Evolutionary conservation across 2,888 invertebrate species (phyloP), one percentile per base, ranked within the genome.

Genomic region (Synanthedon formicaeformis): DNA sequence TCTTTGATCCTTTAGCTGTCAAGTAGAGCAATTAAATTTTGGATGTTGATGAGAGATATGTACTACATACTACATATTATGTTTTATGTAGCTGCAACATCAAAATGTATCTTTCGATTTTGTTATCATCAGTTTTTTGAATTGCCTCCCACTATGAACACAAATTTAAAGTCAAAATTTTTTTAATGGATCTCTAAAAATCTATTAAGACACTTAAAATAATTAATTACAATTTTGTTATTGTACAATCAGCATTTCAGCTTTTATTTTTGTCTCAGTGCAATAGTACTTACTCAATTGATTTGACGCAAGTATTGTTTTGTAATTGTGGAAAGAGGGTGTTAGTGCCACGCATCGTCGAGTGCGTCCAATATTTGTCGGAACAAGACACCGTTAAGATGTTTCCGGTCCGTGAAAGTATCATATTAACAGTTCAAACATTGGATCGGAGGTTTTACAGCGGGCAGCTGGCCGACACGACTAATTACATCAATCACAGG

Each of bases 401-500:
- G 84, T 82, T 84, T 87, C 86, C 86, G 83, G 82, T 69, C 74
- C 64, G 66, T 74, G 69, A 76, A 82, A 86, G 86, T 87, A 50
- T 87, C 85, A 78, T 80, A 81, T 85, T 75, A 77, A 78, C 83
- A 73, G 72, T 73, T 66, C 75, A 85, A 83, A 87, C 79, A 84
- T 64, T 63, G 68, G 65, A 63, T 66, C 62, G 69, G 66, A 71
- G 73, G 74, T 74, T 78, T 72, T 74, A 71, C 67, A 72, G 63
- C 54, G 56, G 69, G 78, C 86, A 84, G 86, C 84, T 86, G 86
- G 64, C 61, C 80, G 85, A 86, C 84, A 85, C 85, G 85, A 86
- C 87, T 86, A 87, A 87, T 87, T 87, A 87, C 87, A 80, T 85
- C 87, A 86, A 87, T 87, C 84, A 86, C 81, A 79, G 79, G 76